Evolutionary conservation across 2,888 invertebrate species (phyloP).

Genomic region (Andrena fulva): DNA sequence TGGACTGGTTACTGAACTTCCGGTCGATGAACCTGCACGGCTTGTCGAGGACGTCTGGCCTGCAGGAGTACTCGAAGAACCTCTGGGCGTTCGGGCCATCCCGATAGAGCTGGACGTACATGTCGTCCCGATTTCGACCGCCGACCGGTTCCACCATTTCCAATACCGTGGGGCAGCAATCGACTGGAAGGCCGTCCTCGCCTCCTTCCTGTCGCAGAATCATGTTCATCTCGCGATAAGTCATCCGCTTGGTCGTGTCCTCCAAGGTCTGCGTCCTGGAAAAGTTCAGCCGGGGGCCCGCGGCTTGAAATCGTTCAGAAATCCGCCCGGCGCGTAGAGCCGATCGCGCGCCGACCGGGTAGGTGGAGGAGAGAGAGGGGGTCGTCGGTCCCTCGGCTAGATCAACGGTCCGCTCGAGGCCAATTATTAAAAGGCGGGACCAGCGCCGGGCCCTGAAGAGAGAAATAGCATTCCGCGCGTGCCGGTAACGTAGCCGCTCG

Average conservation of each 20-base stretch:
- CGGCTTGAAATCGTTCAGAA: background rate
- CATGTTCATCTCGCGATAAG: constrained; percentile 88
- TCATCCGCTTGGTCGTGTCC: constrained; percentile 86
- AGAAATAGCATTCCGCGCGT: constrained; percentile 75
- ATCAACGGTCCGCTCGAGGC: background rate
- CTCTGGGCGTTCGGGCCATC: constrained; percentile 89
- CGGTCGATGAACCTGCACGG: constrained; percentile 92
- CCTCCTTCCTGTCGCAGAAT: constrained; percentile 87
- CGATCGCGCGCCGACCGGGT: background rate
- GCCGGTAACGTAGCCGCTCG: constrained; percentile 34
- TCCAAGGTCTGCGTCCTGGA: constrained; percentile 78
- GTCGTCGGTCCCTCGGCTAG: no score
- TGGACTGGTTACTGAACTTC: constrained; percentile 89
- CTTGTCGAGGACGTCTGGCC: constrained; percentile 88
- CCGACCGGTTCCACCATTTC: constrained; percentile 92
- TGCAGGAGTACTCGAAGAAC: constrained; percentile 93
- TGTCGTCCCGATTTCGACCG: constrained; percentile 90
- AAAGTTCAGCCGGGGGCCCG: constrained; percentile 35
- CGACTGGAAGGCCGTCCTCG: constrained; percentile 86
- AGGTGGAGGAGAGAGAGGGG: no score
- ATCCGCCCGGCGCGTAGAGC: background rate
- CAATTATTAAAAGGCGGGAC: background rate
- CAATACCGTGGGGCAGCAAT: constrained; percentile 93
- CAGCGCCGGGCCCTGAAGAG: constrained; percentile 16
- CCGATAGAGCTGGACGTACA: constrained; percentile 91